Conservation (phyloP, 2,113 vertebrate genomes). For the Trematocara zebra region DNA sequence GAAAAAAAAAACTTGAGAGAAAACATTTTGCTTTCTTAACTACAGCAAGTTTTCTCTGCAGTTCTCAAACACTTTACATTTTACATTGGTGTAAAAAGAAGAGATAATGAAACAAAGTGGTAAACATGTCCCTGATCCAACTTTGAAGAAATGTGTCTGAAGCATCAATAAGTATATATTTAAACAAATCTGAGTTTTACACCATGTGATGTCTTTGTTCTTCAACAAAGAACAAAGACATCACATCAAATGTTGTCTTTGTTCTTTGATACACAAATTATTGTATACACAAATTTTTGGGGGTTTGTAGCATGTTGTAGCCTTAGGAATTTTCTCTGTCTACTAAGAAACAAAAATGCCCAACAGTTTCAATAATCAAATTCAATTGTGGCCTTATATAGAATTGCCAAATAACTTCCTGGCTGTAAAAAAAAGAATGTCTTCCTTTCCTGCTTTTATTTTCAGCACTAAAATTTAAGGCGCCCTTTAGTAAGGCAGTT, state of each 20-base stretch:
- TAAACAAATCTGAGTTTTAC: neutral
- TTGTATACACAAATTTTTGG: neutral
- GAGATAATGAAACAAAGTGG: neutral
- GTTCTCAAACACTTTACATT: neutral
- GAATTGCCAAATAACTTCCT: neutral
- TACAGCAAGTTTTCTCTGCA: neutral
- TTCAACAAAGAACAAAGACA: neutral
- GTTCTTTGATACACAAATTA: neutral
- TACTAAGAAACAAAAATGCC: neutral
- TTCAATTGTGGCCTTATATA: neutral
- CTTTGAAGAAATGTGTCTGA: neutral
- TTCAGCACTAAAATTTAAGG: neutral
- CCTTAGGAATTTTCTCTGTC: neutral
- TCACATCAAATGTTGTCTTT: neutral
- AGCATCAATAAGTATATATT: neutral
- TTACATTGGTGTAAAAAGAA: neutral
- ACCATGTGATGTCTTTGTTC: neutral
- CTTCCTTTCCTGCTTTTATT: neutral
- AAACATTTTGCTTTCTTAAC: neutral
- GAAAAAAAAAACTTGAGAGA: neutral
- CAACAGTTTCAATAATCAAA: neutral
- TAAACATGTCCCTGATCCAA: neutral
- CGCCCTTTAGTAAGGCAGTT: conserved; percentile 25
- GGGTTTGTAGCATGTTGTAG: neutral
- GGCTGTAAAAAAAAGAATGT: neutral